These are phyloP conservation scores for Gymnogyps californianus DNA, from an alignment of 2,113 vertebrate genomes.

Conservation along the genomic window DNA sequence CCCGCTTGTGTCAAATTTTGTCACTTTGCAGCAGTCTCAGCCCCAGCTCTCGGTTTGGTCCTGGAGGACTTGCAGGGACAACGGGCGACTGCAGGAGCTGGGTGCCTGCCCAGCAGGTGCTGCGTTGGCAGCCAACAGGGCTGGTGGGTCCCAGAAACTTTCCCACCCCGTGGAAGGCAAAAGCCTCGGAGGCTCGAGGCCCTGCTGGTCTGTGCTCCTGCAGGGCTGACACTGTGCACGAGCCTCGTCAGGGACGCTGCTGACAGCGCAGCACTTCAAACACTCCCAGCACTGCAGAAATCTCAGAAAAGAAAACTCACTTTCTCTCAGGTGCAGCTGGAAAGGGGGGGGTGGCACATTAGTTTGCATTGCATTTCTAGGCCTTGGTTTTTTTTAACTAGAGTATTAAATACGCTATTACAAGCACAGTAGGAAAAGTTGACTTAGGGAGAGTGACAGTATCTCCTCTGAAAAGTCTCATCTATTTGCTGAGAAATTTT, in stretches of 20 bases:
- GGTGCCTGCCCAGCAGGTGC: too few relatives aligned
- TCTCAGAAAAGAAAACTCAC: background rate
- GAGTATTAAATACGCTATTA: background rate
- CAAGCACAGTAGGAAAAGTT: background rate
- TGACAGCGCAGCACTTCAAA: background rate
- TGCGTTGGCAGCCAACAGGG: background rate
- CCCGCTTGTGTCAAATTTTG: background rate
- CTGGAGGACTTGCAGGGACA: background rate
- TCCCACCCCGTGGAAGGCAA: accelerated
- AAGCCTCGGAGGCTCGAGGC: background rate
- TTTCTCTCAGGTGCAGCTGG: background rate
- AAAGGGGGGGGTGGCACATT: background rate
- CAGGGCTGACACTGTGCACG: background rate
- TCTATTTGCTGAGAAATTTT: background rate
- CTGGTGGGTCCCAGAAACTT: background rate
- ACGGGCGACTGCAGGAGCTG: background rate
- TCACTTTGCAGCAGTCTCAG: background rate
- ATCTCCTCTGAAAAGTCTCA: background rate
- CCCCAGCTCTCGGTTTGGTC: background rate
- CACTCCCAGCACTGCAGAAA: background rate
- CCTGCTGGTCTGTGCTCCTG: background rate
- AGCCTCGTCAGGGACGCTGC: accelerated
- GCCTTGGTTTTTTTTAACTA: background rate
- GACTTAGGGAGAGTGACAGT: background rate
- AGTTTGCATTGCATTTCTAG: background rate